Evolutionary conservation across 2,888 invertebrate genomes (phyloP), one percentile per base, ranked within the genome.

Genomic region (Lingula anatina): DNA sequence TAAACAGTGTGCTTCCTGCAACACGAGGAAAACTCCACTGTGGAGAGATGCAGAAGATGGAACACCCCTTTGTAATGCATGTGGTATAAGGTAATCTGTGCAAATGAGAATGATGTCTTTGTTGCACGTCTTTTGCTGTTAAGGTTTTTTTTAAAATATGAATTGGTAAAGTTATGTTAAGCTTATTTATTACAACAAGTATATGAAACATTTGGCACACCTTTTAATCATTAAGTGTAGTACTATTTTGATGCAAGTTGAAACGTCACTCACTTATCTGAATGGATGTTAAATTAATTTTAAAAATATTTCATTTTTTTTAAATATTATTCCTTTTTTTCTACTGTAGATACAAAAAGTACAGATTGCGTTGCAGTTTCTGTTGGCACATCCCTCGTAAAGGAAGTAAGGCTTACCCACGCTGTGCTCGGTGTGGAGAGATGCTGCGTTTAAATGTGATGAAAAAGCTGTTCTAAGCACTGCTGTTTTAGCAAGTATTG

Each of bases 1-100:
- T 1, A 76, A 75, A 50, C 64, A 66, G 31, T 76, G 76, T 51
- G 69, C 73, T 1, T 76, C 76, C 0, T 76, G 76, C 53, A 59
- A 64, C 12, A 73, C 72, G 0, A 62, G 64, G 21, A 64, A 71
- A 46, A 76, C 76, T 0, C 75, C 76, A 1, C 55, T 76, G 15
- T 76, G 76, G 76, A 55, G 76, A 43, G 76, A 75, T 51, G 74
- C 75, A 7, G 76, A 75, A 45, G 75, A 76, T 54, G 75, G 75
- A 2, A 75, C 75, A 0, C 73, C 75, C 2, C 60, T 76, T 2
- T 76, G 75, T 57, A 76, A 76, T 54, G 76, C 76, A 2, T 76
- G 76, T 60, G 76, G 76, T 20, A 76, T 76, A 42, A 64, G 76
- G 73, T 75, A 50, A 31, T 41, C 25, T 12, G n/a, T n/a, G 18